Percentiles rank a stretch among this genome's conserved stretches.
These are phyloP conservation scores for Cyaniris semiargus DNA, from an alignment of 2,888 invertebrate species.

Conservation along the genomic window DNA sequence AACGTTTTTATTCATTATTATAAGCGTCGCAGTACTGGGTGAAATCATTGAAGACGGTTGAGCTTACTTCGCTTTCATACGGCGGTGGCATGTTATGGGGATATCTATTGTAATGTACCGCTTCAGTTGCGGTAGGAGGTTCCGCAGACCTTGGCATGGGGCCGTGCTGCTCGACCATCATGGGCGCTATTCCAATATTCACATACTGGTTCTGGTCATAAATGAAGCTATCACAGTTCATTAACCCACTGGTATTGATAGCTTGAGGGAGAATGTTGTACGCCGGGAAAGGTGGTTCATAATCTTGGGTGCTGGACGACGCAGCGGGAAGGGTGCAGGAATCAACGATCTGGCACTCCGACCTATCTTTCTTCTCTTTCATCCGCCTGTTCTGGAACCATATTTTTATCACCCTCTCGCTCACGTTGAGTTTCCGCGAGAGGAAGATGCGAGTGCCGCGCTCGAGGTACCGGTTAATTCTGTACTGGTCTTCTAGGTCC, in stretches of 20 bases:
- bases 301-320: neutral
- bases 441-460: slow-evolving; percentile 86
- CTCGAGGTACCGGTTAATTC: slow-evolving; percentile 84
- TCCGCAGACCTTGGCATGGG: neutral
- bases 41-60: slow-evolving; percentile 19
- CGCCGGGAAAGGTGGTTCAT: neutral
- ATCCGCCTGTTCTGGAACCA: slow-evolving; percentile 92
- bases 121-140: neutral
- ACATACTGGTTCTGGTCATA: neutral
- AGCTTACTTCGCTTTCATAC: slow-evolving; percentile 8
- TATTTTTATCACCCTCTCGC: slow-evolving; percentile 83
- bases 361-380: slow-evolving; percentile 84
- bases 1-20: neutral
- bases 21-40: slow-evolving; percentile 21
- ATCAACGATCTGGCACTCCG: slow-evolving; percentile 51
- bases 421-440: slow-evolving; percentile 46
- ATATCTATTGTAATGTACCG: neutral
- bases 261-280: slow-evolving; percentile 27
- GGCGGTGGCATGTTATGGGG: slow-evolving; percentile 19
- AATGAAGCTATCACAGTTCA: slow-evolving; percentile 12
- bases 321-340: slow-evolving; percentile 1
- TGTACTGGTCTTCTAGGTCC: slow-evolving; percentile 88
- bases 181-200: neutral
- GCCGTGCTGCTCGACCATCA: slow-evolving; percentile 4
- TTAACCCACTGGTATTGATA: neutral